Base-by-base conservation (phyloP, 1,140 invertebrate genomes). In the Muscidifurax raptorellus region DNA sequence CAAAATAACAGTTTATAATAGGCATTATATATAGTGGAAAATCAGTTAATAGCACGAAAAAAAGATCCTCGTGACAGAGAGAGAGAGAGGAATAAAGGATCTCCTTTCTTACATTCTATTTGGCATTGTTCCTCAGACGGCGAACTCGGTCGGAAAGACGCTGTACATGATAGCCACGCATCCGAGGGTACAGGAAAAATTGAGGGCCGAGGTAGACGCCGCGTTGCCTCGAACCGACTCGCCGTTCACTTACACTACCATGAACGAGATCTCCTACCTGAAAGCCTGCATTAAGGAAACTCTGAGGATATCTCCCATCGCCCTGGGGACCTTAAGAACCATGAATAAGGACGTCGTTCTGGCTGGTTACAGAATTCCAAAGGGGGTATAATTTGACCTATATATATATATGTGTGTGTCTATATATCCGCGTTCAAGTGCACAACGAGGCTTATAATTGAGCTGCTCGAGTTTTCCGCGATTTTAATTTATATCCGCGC, bases 261-360 rank as follows among this genome's bases (percentile, higher is more conserved):
- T 96, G 52, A 91, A 92, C 40, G 90, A 94, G 71, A 90, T 95
- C 84, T 89, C 92, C 10, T 96, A 95, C 86, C 87, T 96, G 2
- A 95, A 95, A 90, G 95, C 95, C 7, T 96, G 95, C 89, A 91
- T 96, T 4, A 96, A 95, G 86, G 96, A 96, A 93, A 93, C 94
- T 2, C 93, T 96, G 52, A 92, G 95, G 92, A 91, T 94, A 78
- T 91, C 89, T 78, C 91, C 92, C 1, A 93, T 93, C 15, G 90
- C 92, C 7, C 91, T 93, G 36, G 93, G 91, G 28, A 92, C 92
- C 87, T 90, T 92, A 52, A 90, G 94, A 88, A 93, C 91, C 80
- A 90, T 94, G 87, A 86, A 83, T 10, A 87, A 89, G 27, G 91
- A 94, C 59, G 87, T 90, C 32, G 88, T 91, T 27, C 89, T 94